These are phyloP conservation scores for Mesochorus sp. DNA, from an alignment of 2,888 invertebrate species.

Conservation along the genomic window DNA sequence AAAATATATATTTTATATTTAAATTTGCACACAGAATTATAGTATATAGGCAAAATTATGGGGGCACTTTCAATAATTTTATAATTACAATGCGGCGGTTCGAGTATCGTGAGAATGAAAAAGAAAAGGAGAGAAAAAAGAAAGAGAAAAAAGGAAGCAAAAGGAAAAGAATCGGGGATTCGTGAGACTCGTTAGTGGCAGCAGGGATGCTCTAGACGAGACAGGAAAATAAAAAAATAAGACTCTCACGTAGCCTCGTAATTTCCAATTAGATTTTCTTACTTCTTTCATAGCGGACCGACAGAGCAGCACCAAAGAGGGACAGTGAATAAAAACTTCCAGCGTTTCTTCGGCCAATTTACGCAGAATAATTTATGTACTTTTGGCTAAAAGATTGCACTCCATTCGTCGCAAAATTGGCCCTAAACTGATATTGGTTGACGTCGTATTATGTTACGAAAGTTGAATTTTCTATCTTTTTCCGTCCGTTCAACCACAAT, in stretches of 20 bases:
- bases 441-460: conserved; percentile 27
- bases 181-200: conserved; percentile 48
- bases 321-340: conserved; percentile 57
- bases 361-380: conserved; percentile 59
- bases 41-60: too few relatives aligned
- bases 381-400: conserved; percentile 53
- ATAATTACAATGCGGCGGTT: not conserved
- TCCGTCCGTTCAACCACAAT: not conserved
- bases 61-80: too few relatives aligned
- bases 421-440: conserved; percentile 3
- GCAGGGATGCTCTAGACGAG: conserved; percentile 1
- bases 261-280: conserved; percentile 62
- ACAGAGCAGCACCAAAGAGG: conserved; percentile 9
- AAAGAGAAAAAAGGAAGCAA: not conserved
- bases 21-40: too few relatives aligned
- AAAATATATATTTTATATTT: too few relatives aligned
- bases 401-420: conserved; percentile 54
- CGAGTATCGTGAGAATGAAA: not conserved
- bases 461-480: conserved; percentile 5
- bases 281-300: conserved; percentile 26
- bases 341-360: conserved; percentile 54
- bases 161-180: conserved; percentile 39
- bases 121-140: not conserved
- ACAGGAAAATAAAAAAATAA: conserved; percentile 46
- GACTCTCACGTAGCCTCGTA: conserved; percentile 54